Conservation (phyloP, 2,113 vertebrate species). For the Caloenas nicobarica region DNA sequence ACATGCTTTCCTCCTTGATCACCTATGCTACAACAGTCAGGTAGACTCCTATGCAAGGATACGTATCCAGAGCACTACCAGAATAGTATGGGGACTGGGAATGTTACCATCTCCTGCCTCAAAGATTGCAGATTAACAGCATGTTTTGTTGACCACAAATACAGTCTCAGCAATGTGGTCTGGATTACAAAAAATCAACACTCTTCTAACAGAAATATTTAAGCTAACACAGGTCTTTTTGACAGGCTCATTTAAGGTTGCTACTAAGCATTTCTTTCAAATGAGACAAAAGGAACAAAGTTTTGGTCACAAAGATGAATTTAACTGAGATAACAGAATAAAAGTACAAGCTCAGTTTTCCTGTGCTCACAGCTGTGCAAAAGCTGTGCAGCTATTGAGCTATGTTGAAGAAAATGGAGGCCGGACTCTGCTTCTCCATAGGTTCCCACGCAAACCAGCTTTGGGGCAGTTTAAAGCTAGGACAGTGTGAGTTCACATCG, state of each 20-base stretch:
- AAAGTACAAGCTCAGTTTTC: neutral
- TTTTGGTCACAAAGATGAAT: neutral
- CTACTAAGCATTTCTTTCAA: neutral
- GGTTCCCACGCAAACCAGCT: neutral
- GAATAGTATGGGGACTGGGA: neutral
- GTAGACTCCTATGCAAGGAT: neutral
- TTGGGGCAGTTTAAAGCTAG: neutral
- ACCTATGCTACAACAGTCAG: neutral
- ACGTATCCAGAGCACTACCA: neutral
- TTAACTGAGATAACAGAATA: neutral
- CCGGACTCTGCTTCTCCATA: neutral
- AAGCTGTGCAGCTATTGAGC: neutral
- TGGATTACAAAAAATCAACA: neutral
- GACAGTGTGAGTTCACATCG: neutral
- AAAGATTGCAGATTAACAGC: neutral
- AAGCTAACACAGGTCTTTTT: neutral
- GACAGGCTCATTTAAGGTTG: neutral
- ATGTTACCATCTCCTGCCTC: neutral
- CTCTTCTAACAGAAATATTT: neutral
- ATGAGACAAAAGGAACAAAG: neutral
- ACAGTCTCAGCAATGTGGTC: neutral
- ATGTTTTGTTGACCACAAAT: neutral
- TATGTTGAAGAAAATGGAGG: neutral
- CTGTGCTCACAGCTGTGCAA: neutral
- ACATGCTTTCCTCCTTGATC: neutral